phyloP scores from a whole-genome alignment of 2,888 invertebrate species.

The Epicampocera succincta region DNA sequence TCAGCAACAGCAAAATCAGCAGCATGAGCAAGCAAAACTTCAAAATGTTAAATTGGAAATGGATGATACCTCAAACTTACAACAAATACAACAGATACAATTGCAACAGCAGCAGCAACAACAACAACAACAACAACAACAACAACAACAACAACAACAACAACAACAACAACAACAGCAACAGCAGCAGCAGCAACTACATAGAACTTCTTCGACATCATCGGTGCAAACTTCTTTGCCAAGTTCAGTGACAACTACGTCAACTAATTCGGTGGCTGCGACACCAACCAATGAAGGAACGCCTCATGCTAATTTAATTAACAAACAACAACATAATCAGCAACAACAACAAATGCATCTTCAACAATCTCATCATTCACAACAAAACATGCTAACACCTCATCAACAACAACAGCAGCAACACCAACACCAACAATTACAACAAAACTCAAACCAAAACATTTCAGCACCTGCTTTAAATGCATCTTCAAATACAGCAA shows the following conservation, averaged over 20 bases:
- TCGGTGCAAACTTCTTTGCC: constrained; percentile 40
- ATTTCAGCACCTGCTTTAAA: constrained; percentile 14
- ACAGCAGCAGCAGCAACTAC: constrained; percentile 35
- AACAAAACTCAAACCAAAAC: constrained; percentile 30
- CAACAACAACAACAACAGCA: too few species aligned
- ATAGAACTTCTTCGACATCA: constrained; percentile 32
- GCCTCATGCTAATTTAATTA: constrained; percentile 33
- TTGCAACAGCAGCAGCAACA: too few species aligned
- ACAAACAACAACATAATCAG: constrained; percentile 54
- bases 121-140: too few species aligned
- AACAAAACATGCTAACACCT: constrained; percentile 54
- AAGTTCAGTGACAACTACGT: constrained; percentile 43
- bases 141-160: too few species aligned
- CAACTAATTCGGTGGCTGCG: too few species aligned
- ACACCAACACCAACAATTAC: constrained; percentile 32
- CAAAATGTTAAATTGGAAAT: constrained; percentile 45
- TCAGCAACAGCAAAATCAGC: constrained; percentile 52
- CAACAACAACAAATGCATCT: constrained; percentile 15
- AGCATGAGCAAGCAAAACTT: constrained; percentile 34
- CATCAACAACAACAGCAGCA: constrained; percentile 11
- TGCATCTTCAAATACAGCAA: constrained; percentile 37
- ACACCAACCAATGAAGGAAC: constrained; percentile 48
- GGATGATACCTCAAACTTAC: constrained; percentile 28
- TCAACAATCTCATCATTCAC: constrained; percentile 29
- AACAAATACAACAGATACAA: constrained; percentile 41